Conservation (phyloP, 2,888 invertebrate species). For the Megalurothrips usitatus region DNA sequence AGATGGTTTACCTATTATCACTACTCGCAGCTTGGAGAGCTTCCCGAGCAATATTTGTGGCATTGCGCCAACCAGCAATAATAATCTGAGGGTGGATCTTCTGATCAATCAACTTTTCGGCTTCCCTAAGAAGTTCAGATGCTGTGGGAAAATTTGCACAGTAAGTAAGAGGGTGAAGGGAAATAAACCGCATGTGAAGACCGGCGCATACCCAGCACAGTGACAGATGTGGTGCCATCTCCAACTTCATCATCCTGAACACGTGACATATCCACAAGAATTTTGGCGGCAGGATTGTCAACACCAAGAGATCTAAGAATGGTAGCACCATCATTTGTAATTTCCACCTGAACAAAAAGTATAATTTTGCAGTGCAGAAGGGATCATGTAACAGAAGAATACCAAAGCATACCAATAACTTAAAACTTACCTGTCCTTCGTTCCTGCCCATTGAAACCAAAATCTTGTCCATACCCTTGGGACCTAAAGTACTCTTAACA, state of each 20-base stretch:
- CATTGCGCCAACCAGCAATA: slow-evolving; percentile 90
- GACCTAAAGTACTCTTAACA: slow-evolving; percentile 96
- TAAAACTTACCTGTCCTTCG: slow-evolving; percentile 56
- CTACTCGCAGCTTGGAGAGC: slow-evolving; percentile 73
- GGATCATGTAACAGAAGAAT: neutral
- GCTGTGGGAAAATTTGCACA: slow-evolving; percentile 53
- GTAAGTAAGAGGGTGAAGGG: neutral
- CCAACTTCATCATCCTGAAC: slow-evolving; percentile 99
- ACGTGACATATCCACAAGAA: slow-evolving; percentile 97
- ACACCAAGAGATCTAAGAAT: slow-evolving; percentile 94
- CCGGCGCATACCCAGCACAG: slow-evolving; percentile 66
- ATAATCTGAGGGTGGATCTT: slow-evolving; percentile 98
- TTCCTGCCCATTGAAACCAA: slow-evolving; percentile 74
- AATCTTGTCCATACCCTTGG: slow-evolving; percentile 98
- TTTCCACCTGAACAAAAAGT: slow-evolving; percentile 64
- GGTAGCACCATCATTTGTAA: slow-evolving; percentile 99
- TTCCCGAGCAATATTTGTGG: slow-evolving; percentile 75
- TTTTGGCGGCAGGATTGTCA: slow-evolving; percentile 98
- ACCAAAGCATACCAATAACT: slow-evolving; percentile 37
- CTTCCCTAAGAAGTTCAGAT: slow-evolving; percentile 89
- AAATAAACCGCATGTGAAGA: neutral
- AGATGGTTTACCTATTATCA: slow-evolving; percentile 63
- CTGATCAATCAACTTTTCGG: slow-evolving; percentile 87
- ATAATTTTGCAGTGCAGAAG: neutral
- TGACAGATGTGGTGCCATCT: slow-evolving; percentile 99